Percentiles rank a stretch among this genome's conserved stretches.
Evolutionary conservation across 2,113 vertebrate species (phyloP).

Genomic region (Himantopus leucocephalus): DNA sequence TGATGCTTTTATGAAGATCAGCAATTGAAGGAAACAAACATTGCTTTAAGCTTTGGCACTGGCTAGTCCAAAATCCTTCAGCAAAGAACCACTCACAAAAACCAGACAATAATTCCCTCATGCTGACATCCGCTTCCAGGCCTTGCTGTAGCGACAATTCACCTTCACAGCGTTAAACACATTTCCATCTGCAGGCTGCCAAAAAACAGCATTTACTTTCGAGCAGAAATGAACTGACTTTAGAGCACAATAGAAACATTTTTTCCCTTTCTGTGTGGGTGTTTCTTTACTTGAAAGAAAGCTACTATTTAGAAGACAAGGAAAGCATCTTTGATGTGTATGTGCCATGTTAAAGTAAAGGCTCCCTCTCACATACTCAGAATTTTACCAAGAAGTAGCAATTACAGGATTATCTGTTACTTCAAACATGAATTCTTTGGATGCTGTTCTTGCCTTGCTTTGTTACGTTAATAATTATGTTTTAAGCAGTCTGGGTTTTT

Average conservation of each 20-base stretch:
- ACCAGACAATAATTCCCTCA: background rate
- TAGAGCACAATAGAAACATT: background rate
- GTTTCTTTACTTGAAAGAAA: slow-evolving; percentile 35
- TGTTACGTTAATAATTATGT: slow-evolving; percentile 53
- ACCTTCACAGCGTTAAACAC: background rate
- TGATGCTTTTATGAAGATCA: background rate
- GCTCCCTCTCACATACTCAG: slow-evolving; percentile 10
- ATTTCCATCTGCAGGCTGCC: slow-evolving; percentile 18
- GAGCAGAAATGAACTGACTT: background rate
- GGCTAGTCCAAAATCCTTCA: slow-evolving; percentile 2
- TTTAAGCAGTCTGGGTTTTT: slow-evolving; percentile 20
- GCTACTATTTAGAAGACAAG: slow-evolving; percentile 30
- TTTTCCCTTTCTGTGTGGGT: background rate
- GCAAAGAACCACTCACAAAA: background rate
- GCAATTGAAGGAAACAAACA: background rate
- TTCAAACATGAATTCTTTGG: slow-evolving; percentile 67
- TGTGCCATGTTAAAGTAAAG: slow-evolving; percentile 52
- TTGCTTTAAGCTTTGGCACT: slow-evolving; percentile 3
- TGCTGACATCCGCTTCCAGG: slow-evolving; percentile 13
- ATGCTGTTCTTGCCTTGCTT: slow-evolving; percentile 29
- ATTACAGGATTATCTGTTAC: slow-evolving; percentile 72
- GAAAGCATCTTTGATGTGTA: slow-evolving; percentile 66
- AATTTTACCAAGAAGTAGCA: slow-evolving; percentile 63
- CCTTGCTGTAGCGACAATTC: background rate
- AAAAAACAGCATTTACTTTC: slow-evolving; percentile 25